Conservation (phyloP, 2,113 vertebrate species). For the Poeciliopsis turrubarensis region DNA sequence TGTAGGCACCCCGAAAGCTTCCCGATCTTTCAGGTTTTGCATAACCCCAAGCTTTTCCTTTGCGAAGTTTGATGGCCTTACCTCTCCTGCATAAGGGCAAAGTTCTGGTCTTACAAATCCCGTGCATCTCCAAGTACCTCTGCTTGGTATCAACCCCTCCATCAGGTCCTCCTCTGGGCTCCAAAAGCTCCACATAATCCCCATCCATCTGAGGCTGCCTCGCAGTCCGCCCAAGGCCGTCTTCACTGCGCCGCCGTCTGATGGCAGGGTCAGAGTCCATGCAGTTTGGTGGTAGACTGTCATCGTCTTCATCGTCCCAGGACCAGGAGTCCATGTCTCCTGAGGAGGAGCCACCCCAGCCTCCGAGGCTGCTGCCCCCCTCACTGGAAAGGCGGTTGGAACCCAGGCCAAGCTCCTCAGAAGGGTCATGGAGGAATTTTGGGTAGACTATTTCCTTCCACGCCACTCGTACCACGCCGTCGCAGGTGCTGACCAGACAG, state of each 20-base stretch:
- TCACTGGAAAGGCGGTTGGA: constrained; percentile 59
- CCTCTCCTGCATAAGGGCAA: constrained; percentile 82
- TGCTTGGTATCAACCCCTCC: constrained; percentile 75
- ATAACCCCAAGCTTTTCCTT: constrained; percentile 83
- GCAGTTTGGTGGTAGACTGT: constrained; percentile 55
- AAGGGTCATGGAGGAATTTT: constrained; percentile 84
- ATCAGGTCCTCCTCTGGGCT: constrained; percentile 81
- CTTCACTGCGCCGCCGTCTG: constrained; percentile 68
- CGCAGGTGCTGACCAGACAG: constrained; percentile 87
- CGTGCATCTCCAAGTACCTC: constrained; percentile 81
- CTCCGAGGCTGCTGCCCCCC: constrained; percentile 62
- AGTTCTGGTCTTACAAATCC: constrained; percentile 83
- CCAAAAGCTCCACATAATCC: constrained; percentile 86
- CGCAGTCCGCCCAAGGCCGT: constrained; percentile 59
- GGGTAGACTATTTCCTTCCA: constrained; percentile 92
- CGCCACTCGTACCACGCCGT: constrained; percentile 85
- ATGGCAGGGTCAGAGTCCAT: constrained; percentile 48
- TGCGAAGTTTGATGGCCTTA: constrained; percentile 82
- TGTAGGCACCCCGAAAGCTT: constrained; percentile 53
- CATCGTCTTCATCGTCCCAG: constrained; percentile 82
- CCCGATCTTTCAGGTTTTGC: constrained; percentile 70
- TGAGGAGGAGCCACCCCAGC: constrained; percentile 77
- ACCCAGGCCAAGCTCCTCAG: constrained; percentile 55
- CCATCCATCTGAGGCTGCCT: constrained; percentile 70
- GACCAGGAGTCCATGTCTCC: constrained; percentile 80